These are phyloP conservation scores for Yponomeuta cagnagella DNA, from an alignment of 2,888 invertebrate genomes.

Conservation along the genomic window DNA sequence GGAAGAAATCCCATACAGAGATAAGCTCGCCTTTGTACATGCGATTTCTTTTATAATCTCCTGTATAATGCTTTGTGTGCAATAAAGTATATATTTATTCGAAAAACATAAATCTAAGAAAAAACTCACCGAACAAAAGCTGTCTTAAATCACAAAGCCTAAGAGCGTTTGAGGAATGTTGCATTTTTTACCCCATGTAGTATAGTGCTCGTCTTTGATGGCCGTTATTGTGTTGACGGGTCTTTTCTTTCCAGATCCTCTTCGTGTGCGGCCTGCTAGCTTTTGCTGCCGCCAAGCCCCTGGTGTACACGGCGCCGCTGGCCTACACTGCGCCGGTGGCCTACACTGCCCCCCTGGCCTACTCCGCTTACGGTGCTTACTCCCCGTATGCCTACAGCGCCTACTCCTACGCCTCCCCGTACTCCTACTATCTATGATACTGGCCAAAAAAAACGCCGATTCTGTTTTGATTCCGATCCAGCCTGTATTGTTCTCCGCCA, in stretches of 20 bases:
- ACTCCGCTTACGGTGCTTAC: slow-evolving; percentile 30
- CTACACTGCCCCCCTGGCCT: slow-evolving; percentile 26
- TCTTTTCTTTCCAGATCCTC: slow-evolving; percentile 42
- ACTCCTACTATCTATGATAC: slow-evolving; percentile 25
- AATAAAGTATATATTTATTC: too few relatives aligned
- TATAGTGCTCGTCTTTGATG: too few relatives aligned
- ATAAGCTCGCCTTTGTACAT: too few relatives aligned
- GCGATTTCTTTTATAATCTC: too few relatives aligned
- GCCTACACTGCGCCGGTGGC: slow-evolving; percentile 40
- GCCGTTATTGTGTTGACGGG: too few relatives aligned
- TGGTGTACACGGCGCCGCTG: slow-evolving; percentile 67
- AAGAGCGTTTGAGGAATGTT: too few relatives aligned
- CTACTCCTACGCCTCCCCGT: slow-evolving; percentile 47
- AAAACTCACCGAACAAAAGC: too few relatives aligned
- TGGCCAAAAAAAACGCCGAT: neutral
- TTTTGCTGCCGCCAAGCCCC: slow-evolving; percentile 67
- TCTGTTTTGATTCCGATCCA: neutral
- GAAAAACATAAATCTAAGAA: too few relatives aligned
- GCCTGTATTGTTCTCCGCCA: neutral
- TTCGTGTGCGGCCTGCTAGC: slow-evolving; percentile 71
- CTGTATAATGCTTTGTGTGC: too few relatives aligned
- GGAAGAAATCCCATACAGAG: too few relatives aligned
- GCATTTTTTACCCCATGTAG: too few relatives aligned
- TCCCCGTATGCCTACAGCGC: slow-evolving; percentile 35
- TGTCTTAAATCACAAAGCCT: too few relatives aligned